Evolutionary conservation across 2,797 vertebrate species (phyloP).

Genomic region (Phaenicophaeus curvirostris): DNA sequence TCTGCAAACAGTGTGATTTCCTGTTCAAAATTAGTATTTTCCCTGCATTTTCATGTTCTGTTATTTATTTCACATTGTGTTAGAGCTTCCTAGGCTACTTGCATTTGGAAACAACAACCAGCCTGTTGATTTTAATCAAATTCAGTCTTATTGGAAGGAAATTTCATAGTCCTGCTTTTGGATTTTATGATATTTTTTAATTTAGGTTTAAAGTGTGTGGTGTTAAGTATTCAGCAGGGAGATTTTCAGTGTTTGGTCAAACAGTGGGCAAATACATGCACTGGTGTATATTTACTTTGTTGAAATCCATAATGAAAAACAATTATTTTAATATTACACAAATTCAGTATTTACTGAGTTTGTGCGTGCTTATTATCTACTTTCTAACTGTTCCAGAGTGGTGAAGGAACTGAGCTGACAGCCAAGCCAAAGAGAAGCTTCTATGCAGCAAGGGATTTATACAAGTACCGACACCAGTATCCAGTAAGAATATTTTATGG

Average conservation of each 20-base stretch:
- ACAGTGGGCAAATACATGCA: not conserved
- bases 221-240: not conserved
- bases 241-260: not conserved
- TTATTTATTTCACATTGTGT: not conserved
- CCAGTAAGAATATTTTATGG: slow-evolving; percentile 82
- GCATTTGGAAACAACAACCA: not conserved
- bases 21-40: not conserved
- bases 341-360: not conserved
- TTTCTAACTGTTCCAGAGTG: slow-evolving; percentile 78
- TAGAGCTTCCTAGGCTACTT: not conserved
- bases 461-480: slow-evolving; percentile 97
- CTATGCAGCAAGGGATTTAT: slow-evolving; percentile 95
- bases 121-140: not conserved
- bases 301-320: not conserved
- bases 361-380: not conserved
- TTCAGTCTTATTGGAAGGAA: not conserved
- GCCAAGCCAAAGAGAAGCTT: slow-evolving; percentile 97
- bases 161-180: not conserved
- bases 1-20: not conserved
- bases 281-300: not conserved
- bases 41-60: not conserved
- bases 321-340: not conserved
- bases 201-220: not conserved
- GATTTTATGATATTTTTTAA: not conserved
- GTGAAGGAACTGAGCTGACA: slow-evolving; percentile 81